Base-by-base conservation (phyloP, 2,113 vertebrate genomes). In the Mesocricetus auratus region DNA sequence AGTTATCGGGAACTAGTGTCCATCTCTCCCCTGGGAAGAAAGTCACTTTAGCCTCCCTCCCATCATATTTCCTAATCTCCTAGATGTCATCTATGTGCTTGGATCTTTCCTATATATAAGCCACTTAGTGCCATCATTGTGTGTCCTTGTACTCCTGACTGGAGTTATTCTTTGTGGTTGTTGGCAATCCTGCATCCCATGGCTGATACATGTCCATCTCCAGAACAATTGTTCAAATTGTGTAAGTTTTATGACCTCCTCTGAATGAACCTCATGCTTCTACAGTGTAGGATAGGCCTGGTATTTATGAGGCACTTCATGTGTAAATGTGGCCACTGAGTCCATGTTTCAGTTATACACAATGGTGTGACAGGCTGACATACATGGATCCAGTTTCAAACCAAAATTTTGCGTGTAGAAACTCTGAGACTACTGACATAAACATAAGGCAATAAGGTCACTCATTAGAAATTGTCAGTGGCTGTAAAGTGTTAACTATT, bases 141-240 rank as follows among this genome's bases (percentile, higher is more conserved):
- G 5, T 26, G 13, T 66, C n/a, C 45, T 2, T 0, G 0, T 0
- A 31, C 11, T 56, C 36, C 26, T 19, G 33, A 17, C 29, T n/a
- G 1, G 42, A 62, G 62, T 75, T 15, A 36, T 26, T 45, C 42
- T 45, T 12, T 21, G 7, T 13, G 12, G 19, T 31, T 81, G 16
- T 26, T 39, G 22, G 56, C 5, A 31, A 36, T 21, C 6, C 3
- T 19, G 5, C 3, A 66, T 15, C 33, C 26, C 1, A 39, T 7
- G 0, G 0, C 12, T 5, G 22, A 60, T 11, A 36, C 4, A 45
- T 29, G 33, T 66, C 33, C 45, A 3, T 39, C n/a, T 85, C 8
- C 24, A 71, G 81, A 85, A 8, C 83, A 42, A 92, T 42, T 50
- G 39, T 50, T 81, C 7, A 81, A 66, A 75, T 1, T 36, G 6